Evolutionary conservation across 2,113 vertebrate species (phyloP).

Genomic region (Poicephalus gulielmi): DNA sequence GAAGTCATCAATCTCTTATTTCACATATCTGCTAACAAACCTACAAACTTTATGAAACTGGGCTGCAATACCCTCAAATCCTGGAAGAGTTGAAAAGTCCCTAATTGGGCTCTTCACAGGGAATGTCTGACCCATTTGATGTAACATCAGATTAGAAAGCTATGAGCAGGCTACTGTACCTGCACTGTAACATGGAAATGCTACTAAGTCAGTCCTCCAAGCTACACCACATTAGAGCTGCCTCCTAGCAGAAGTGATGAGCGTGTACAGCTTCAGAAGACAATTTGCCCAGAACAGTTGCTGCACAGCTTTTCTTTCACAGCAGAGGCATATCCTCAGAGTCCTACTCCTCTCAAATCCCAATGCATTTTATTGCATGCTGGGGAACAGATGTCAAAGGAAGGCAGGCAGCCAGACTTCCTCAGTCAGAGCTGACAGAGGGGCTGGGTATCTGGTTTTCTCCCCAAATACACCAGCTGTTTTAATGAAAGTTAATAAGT

Average conservation of each 20-base stretch:
- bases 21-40: neutral
- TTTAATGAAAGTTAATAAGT: neutral
- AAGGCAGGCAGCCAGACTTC: neutral
- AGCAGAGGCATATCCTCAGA: neutral
- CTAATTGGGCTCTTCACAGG: neutral
- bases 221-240: neutral
- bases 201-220: neutral
- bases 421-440: neutral
- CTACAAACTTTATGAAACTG: neutral
- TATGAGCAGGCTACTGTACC: neutral
- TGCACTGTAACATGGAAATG: neutral
- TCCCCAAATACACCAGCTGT: neutral
- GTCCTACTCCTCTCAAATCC: neutral
- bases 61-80: neutral
- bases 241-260: neutral
- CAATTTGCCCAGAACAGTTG: neutral
- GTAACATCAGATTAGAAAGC: neutral
- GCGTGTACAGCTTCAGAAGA: neutral
- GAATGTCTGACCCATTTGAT: neutral
- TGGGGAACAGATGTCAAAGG: neutral
- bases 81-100: neutral
- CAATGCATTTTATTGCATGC: accelerated
- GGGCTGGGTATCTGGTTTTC: neutral
- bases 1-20: neutral
- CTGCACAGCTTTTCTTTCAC: neutral